These are phyloP conservation scores for Neoitamus cyanurus DNA, from an alignment of 2,888 invertebrate genomes.

Conservation along the genomic window DNA sequence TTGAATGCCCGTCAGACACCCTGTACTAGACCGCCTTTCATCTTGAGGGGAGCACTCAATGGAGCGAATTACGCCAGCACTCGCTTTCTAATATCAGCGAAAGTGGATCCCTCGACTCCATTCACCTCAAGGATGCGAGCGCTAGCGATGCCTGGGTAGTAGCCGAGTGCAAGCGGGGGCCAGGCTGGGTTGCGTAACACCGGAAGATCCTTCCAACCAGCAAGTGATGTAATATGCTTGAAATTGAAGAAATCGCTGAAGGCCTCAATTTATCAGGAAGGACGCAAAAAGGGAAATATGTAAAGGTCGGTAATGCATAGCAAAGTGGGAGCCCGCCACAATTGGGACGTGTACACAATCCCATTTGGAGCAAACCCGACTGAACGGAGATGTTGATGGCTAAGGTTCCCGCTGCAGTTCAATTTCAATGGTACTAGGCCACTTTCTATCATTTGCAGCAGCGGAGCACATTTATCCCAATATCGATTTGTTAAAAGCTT, in stretches of 20 bases:
- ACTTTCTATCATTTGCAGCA: constrained; percentile 25
- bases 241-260: constrained; percentile 16
- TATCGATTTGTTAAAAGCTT: constrained; percentile 41
- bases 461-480: neutral
- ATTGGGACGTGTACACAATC: neutral
- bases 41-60: neutral
- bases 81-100: neutral
- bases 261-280: constrained; percentile 13
- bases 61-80: constrained; percentile 1
- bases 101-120: neutral
- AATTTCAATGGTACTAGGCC: constrained; percentile 44
- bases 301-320: constrained; percentile 8
- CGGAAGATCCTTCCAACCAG: neutral
- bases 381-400: constrained; percentile 3
- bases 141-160: neutral
- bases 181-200: neutral
- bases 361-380: neutral
- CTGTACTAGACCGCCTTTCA: neutral
- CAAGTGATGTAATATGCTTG: neutral
- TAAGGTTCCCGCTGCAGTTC: constrained; percentile 22
- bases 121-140: neutral
- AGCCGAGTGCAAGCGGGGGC: neutral
- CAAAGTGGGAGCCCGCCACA: neutral
- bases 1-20: constrained; percentile 18
- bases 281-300: constrained; percentile 1